Conservation (phyloP, 23 tunicate genomes). For the Ciona savignyi region DNA sequence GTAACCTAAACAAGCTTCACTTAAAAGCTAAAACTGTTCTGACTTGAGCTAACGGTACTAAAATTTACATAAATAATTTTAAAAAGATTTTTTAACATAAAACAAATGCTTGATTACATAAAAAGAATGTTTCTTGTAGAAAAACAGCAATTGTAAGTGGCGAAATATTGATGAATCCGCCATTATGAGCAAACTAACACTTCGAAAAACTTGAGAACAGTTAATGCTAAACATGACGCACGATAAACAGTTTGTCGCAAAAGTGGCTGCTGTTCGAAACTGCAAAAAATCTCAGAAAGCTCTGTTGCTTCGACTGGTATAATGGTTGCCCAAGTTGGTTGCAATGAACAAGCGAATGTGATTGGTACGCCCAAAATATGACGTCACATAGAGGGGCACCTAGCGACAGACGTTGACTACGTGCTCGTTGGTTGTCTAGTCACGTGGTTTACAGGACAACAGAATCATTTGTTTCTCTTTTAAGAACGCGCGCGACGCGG, state of each 20-base stretch:
- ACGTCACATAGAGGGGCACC: slow-evolving; percentile 24
- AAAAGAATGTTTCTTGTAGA: too few relatives aligned
- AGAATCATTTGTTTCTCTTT: neutral
- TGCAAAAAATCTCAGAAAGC: too few relatives aligned
- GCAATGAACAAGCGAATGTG: slow-evolving; percentile 22
- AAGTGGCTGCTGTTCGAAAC: neutral
- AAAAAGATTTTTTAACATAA: too few relatives aligned
- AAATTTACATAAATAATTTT: neutral
- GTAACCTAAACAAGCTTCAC: neutral
- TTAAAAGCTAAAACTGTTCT: too few relatives aligned
- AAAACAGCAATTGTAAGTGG: too few relatives aligned
- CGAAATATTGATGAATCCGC: too few relatives aligned
- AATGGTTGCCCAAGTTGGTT: too few relatives aligned
- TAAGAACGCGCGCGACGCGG: neutral
- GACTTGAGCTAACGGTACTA: neutral
- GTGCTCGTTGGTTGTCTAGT: slow-evolving; percentile 21
- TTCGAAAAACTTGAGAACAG: too few relatives aligned
- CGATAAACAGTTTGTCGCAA: neutral
- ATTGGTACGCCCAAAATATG: slow-evolving; percentile 63
- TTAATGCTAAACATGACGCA: too few relatives aligned
- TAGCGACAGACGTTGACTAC: slow-evolving; percentile 38
- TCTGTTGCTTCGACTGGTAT: too few relatives aligned
- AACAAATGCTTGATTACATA: too few relatives aligned
- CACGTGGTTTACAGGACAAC: slow-evolving; percentile 8
- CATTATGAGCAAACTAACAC: too few relatives aligned